Conservation (phyloP, 1,140 invertebrate genomes). For the Eubasilissa regina region DNA sequence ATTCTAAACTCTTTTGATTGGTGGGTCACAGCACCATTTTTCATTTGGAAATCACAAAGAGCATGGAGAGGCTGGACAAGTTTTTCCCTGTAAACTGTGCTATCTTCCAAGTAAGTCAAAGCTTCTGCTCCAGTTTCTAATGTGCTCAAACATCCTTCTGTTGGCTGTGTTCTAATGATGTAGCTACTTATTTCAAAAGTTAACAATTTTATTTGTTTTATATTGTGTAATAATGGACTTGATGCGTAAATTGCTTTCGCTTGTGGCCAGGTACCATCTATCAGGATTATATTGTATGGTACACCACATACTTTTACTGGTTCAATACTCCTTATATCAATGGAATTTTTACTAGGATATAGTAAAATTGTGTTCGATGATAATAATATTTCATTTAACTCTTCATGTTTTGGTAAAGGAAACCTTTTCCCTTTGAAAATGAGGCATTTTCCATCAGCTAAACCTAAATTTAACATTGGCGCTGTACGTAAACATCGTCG, state of each 20-base stretch:
- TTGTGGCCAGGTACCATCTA: conserved; percentile 96
- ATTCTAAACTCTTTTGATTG: conserved; percentile 93
- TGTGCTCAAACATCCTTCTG: conserved; percentile 92
- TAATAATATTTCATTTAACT: conserved; percentile 78
- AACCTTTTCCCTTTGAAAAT: conserved; percentile 90
- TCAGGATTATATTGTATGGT: conserved; percentile 86
- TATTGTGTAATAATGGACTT: conserved; percentile 77
- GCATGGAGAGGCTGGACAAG: conserved; percentile 86
- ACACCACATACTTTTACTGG: conserved; percentile 63
- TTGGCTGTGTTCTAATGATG: conserved; percentile 94
- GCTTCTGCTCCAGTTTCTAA: conserved; percentile 91
- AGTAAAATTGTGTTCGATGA: conserved; percentile 83
- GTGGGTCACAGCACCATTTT: conserved; percentile 93
- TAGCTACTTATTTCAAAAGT: conserved; percentile 84
- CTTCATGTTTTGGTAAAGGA: conserved; percentile 78
- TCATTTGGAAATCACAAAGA: conserved; percentile 88
- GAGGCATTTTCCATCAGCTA: conserved; percentile 83
- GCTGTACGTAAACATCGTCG: conserved; percentile 90
- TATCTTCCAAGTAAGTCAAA: conserved; percentile 83
- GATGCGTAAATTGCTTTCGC: conserved; percentile 89
- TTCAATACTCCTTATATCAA: conserved; percentile 74
- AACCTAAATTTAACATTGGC: conserved; percentile 86
- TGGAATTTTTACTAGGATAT: conserved; percentile 85
- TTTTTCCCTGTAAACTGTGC: conserved; percentile 77
- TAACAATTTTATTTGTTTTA: conserved; percentile 85